Percentiles rank a stretch among this genome's conserved stretches.
phyloP scores from a whole-genome alignment of 2,888 invertebrate species.

The Noctua fimbriata region DNA sequence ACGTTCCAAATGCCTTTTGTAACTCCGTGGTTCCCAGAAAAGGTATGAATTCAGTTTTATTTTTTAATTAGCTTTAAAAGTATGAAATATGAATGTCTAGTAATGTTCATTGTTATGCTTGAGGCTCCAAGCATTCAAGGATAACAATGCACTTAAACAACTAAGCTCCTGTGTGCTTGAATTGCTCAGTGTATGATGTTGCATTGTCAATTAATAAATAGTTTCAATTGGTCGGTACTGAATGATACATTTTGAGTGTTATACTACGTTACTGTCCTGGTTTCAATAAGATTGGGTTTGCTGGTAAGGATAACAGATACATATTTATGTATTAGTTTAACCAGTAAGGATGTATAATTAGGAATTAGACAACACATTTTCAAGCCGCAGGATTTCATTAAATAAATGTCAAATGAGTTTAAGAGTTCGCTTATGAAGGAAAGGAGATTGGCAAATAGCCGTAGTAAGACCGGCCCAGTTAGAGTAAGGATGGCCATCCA shows the following conservation, averaged over 20 bases:
- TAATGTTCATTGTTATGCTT: neutral
- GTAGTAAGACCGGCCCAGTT: too few species aligned
- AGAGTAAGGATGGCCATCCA: too few species aligned
- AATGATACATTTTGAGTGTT: neutral
- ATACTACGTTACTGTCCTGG: neutral
- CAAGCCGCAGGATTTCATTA: neutral
- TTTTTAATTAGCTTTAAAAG: neutral
- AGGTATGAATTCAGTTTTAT: constrained; percentile 87
- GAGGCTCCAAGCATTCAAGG: neutral
- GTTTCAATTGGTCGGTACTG: neutral
- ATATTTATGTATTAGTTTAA: neutral
- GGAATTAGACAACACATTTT: neutral
- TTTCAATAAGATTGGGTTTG: neutral
- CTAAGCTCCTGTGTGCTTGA: neutral
- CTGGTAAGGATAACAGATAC: neutral
- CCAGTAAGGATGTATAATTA: neutral
- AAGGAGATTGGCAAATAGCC: neutral
- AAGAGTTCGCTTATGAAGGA: constrained; percentile 12
- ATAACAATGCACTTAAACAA: too few species aligned
- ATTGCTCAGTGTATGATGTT: neutral
- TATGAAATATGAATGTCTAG: neutral
- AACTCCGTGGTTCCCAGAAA: constrained; percentile 98
- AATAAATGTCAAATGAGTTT: constrained; percentile 1
- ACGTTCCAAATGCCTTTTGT: constrained; percentile 99
- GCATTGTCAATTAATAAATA: neutral